Evolutionary conservation across 2,113 vertebrate genomes (phyloP).

Genomic region (Cavia porcellus): DNA sequence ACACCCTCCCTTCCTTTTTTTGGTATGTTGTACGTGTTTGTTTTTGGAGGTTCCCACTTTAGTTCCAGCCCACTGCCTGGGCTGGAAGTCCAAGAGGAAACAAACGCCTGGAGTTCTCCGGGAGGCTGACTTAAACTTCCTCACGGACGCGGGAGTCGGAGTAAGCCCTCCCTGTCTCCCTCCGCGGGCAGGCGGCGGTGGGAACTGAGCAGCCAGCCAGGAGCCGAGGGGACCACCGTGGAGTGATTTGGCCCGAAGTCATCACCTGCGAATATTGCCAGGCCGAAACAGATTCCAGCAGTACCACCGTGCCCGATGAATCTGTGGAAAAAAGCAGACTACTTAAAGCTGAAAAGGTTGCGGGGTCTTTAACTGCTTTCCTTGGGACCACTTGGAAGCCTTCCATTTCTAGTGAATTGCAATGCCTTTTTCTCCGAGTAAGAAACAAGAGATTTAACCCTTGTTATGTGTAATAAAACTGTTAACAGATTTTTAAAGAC

Average conservation of each 20-base stretch:
- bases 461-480: neutral
- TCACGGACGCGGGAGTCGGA: slow-evolving; percentile 43
- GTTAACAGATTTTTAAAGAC: slow-evolving; percentile 35
- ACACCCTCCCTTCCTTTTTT: neutral
- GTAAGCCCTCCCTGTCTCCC: slow-evolving; percentile 43
- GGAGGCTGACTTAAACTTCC: slow-evolving; percentile 68
- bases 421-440: slow-evolving; percentile 18
- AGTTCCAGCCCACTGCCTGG: slow-evolving; percentile 78
- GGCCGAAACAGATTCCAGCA: slow-evolving; percentile 58
- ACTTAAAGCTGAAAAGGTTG: slow-evolving; percentile 33
- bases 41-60: slow-evolving; percentile 78
- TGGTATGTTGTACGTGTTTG: slow-evolving; percentile 76
- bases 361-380: neutral
- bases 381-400: slow-evolving; percentile 36
- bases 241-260: slow-evolving; percentile 45
- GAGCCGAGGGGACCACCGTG: slow-evolving; percentile 32
- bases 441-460: neutral
- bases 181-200: neutral
- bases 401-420: slow-evolving; percentile 49
- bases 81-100: slow-evolving; percentile 78
- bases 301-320: neutral
- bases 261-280: slow-evolving; percentile 41
- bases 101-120: slow-evolving; percentile 47
- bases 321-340: neutral
- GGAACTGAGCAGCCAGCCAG: slow-evolving; percentile 32